Evolutionary conservation across 2,113 vertebrate species (phyloP).

Genomic region (Dasyurus viverrinus): DNA sequence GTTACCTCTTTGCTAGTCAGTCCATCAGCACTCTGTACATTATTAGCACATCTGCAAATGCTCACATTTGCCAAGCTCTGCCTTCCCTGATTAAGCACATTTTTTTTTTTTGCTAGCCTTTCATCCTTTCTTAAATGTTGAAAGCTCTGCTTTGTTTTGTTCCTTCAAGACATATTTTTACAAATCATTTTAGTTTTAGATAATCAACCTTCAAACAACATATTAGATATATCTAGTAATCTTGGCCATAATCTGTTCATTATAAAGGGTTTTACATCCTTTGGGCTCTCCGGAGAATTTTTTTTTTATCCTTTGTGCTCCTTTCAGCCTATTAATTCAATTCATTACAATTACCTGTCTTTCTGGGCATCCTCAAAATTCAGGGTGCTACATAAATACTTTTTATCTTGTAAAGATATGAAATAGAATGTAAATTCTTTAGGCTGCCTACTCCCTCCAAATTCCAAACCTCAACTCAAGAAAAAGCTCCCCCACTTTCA

Average conservation of each 20-base stretch:
- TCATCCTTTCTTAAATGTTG: not conserved
- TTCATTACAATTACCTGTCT: not conserved
- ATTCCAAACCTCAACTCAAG: not conserved
- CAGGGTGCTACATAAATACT: not conserved
- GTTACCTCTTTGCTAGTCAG: not conserved
- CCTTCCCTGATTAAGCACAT: not conserved
- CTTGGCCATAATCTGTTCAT: not conserved
- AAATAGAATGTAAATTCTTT: slow-evolving; percentile 26
- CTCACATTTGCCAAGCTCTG: not conserved
- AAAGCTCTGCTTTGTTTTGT: not conserved
- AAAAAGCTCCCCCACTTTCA: slow-evolving; percentile 55
- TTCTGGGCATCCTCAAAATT: not conserved
- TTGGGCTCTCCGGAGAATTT: slow-evolving; percentile 17
- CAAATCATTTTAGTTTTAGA: not conserved
- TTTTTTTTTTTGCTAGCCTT: not conserved
- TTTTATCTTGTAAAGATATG: not conserved
- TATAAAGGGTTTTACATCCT: not conserved
- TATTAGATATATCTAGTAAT: not conserved
- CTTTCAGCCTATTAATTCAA: not conserved
- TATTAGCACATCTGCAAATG: slow-evolving; percentile 15
- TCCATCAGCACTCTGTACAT: not conserved
- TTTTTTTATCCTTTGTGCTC: not conserved
- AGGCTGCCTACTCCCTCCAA: not conserved
- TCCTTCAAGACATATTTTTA: not conserved
- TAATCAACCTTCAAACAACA: not conserved